Conservation (phyloP, 1,140 invertebrate genomes). For the Drosophila jambulina region DNA sequence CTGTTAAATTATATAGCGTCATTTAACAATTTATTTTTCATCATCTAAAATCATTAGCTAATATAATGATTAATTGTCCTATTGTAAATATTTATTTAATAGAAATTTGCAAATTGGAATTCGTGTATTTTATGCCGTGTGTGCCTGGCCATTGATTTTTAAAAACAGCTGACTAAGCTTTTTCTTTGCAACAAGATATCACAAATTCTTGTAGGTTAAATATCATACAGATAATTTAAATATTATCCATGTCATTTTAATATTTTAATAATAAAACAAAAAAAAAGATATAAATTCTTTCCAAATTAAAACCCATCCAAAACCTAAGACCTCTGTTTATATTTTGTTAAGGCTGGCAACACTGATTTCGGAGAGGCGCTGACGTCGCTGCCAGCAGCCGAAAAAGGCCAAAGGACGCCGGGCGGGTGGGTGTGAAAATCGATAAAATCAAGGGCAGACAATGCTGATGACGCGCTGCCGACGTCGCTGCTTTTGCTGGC, state of each 20-base stretch:
- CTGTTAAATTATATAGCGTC: too few species aligned
- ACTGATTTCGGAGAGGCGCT: slow-evolving; percentile 15
- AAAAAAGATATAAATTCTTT: background rate
- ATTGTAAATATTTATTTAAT: background rate
- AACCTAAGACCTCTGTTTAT: background rate
- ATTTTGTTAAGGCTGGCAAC: slow-evolving; percentile 13
- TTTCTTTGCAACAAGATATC: background rate
- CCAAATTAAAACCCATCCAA: background rate
- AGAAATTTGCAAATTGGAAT: background rate
- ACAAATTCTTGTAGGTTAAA: background rate
- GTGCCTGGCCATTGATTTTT: background rate
- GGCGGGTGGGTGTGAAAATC: slow-evolving; percentile 65
- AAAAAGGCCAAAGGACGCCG: slow-evolving; percentile 65
- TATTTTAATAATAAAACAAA: background rate
- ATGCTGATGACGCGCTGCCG: slow-evolving; percentile 60
- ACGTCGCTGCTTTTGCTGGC: slow-evolving; percentile 17
- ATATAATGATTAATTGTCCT: background rate
- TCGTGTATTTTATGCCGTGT: background rate
- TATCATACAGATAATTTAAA: background rate
- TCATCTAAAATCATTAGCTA: too few species aligned
- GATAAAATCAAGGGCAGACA: slow-evolving; percentile 83
- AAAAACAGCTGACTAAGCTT: background rate
- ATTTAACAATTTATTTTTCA: background rate
- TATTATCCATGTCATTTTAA: background rate
- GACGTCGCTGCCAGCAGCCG: slow-evolving; percentile 49